Conservation (phyloP, 2,113 vertebrate genomes). For the Centropus unirufus region DNA sequence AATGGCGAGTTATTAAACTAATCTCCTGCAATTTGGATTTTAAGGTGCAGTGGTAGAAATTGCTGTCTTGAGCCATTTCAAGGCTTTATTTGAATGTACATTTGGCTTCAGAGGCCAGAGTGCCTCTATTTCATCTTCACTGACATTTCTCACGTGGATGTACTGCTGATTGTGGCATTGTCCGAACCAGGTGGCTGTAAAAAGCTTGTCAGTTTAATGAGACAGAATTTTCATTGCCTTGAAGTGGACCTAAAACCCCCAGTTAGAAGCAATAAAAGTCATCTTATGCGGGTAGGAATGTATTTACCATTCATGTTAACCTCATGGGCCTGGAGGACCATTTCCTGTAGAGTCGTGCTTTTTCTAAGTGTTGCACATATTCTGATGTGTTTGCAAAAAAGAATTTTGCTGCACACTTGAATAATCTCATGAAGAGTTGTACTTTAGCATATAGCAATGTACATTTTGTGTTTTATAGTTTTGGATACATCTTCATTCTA, state of each 20-base stretch:
- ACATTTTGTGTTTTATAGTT: neutral
- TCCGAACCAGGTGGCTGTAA: neutral
- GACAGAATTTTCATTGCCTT: neutral
- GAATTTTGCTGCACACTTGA: neutral
- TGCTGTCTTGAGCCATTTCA: neutral
- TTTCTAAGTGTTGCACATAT: neutral
- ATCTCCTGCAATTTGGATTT: slow-evolving; percentile 15
- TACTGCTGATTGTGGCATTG: neutral
- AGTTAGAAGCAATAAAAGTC: neutral
- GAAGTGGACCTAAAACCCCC: neutral
- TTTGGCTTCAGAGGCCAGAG: neutral
- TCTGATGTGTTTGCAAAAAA: neutral
- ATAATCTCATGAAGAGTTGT: neutral
- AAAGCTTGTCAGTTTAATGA: neutral
- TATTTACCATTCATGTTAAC: neutral
- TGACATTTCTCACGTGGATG: neutral
- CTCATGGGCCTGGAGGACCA: neutral
- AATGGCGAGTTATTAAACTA: neutral
- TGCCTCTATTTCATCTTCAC: neutral
- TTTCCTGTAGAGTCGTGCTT: neutral
- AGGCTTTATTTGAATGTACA: neutral
- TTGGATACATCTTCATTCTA: slow-evolving; percentile 62
- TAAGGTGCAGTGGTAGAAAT: neutral
- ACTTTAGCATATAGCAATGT: neutral
- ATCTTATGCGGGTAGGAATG: neutral